A percentile compares a stretch with the other conserved stretches of the same genome.
These are phyloP conservation scores for Lepidostoma basale DNA, from an alignment of 1,140 invertebrate species.

Conservation along the genomic window DNA sequence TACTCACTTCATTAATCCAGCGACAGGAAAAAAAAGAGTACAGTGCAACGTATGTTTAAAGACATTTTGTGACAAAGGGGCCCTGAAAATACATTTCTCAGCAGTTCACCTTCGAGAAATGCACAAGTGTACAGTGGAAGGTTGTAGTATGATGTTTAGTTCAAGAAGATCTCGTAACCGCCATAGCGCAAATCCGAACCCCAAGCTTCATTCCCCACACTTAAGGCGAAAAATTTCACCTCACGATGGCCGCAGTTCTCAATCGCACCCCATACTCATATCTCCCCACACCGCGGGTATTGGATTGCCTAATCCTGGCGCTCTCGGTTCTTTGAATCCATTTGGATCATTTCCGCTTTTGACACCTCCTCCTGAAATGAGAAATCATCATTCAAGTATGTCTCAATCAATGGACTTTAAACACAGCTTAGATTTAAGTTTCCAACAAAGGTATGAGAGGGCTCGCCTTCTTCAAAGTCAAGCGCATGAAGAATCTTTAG, in stretches of 20 bases:
- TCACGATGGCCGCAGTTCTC: conserved; percentile 87
- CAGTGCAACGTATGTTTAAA: conserved; percentile 98
- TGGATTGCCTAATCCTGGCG: conserved; percentile 62
- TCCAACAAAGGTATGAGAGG: conserved; percentile 58
- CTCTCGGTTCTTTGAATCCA: conserved; percentile 69
- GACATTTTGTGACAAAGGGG: conserved; percentile 99
- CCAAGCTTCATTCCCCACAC: conserved; percentile 96
- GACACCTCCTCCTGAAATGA: conserved; percentile 74
- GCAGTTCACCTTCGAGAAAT: conserved; percentile 98
- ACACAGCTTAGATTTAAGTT: conserved; percentile 65
- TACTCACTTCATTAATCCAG: conserved; percentile 88
- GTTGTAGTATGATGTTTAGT: conserved; percentile 99
- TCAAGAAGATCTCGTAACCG: conserved; percentile 93
- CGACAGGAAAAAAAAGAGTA: conserved; percentile 94
- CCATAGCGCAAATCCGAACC: conserved; percentile 98
- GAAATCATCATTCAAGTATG: conserved; percentile 60
- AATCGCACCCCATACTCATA: conserved; percentile 79
- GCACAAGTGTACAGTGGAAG: conserved; percentile 98
- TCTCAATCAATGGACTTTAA: conserved; percentile 69
- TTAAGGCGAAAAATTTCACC: conserved; percentile 89
- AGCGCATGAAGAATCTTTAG: conserved; percentile 52
- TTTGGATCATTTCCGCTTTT: conserved; percentile 78
- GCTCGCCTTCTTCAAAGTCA: conserved; percentile 52
- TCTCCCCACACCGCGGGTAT: conserved; percentile 70
- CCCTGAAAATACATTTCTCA: conserved; percentile 98